Evolutionary conservation across 2,113 vertebrate genomes (phyloP).

Genomic region (Dunckerocampus dactyliophorus): DNA sequence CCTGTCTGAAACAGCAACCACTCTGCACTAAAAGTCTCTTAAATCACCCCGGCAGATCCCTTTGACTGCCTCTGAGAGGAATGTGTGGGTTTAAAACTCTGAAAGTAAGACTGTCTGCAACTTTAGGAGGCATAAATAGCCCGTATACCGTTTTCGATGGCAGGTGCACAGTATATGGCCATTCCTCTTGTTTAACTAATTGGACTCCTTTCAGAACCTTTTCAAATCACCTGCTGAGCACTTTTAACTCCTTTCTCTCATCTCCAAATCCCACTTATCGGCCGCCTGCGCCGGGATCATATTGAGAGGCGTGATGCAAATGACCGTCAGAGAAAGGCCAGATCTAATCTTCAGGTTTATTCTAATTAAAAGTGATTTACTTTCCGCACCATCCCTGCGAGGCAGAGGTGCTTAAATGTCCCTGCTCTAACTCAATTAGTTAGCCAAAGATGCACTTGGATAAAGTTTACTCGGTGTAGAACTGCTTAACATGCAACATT

Average conservation of each 20-base stretch:
- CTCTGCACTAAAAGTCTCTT: background rate
- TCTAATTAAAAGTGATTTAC: conserved; percentile 77
- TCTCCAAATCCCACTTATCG: conserved; percentile 65
- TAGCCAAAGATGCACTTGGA: conserved; percentile 53
- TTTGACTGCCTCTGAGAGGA: background rate
- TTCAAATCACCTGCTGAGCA: conserved; percentile 36
- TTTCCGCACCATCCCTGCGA: conserved; percentile 47
- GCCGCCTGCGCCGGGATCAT: conserved; percentile 36
- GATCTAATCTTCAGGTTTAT: conserved; percentile 73
- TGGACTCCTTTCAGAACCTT: background rate
- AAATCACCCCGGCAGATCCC: conserved; percentile 6
- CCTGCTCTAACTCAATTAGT: conserved; percentile 60
- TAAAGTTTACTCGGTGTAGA: conserved; percentile 43
- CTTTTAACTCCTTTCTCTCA: conserved; percentile 41
- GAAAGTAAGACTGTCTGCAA: background rate
- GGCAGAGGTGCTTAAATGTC: conserved; percentile 57
- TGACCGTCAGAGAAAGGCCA: conserved; percentile 55
- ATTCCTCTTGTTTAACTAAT: background rate
- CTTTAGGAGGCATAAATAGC: background rate
- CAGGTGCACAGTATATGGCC: background rate
- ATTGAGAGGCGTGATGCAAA: conserved; percentile 63
- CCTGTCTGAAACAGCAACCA: background rate
- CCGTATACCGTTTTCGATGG: background rate
- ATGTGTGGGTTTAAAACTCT: background rate
- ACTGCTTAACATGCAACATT: conserved; percentile 27